Evolutionary conservation across 2,888 invertebrate genomes (phyloP).

Genomic region (Cecidostiba fungosa): DNA sequence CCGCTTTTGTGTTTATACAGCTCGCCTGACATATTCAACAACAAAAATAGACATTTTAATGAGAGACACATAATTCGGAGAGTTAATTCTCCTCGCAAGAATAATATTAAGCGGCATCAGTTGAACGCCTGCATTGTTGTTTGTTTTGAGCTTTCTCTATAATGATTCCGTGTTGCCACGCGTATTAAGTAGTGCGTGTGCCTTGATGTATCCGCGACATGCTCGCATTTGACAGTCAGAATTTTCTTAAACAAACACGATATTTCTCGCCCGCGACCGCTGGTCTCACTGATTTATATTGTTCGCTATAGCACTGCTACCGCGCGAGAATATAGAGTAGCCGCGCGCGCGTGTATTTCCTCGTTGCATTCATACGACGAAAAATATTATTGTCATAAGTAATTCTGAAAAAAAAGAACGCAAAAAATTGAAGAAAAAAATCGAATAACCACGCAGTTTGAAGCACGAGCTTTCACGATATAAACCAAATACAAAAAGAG

Average conservation of each 20-base stretch:
- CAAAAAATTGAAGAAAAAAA: too few species aligned
- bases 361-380: too few species aligned
- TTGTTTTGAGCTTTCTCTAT: not conserved
- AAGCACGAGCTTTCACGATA: too few species aligned
- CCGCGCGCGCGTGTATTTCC: not conserved
- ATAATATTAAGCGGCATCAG: not conserved
- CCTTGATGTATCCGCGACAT: not conserved
- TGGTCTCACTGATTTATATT: constrained; percentile 26
- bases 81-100: not conserved
- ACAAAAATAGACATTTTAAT: not conserved
- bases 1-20: not conserved
- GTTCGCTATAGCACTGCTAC: not conserved
- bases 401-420: too few species aligned
- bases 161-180: not conserved
- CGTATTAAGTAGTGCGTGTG: too few species aligned
- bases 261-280: not conserved
- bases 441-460: too few species aligned
- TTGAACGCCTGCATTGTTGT: not conserved
- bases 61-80: not conserved
- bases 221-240: not conserved
- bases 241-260: not conserved
- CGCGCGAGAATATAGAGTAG: constrained; percentile 18
- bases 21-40: not conserved
- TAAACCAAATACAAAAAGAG: too few species aligned
- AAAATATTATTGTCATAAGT: too few species aligned